Conservation (phyloP, 2,888 invertebrate genomes). For the Nipponacmea schrenckii region DNA sequence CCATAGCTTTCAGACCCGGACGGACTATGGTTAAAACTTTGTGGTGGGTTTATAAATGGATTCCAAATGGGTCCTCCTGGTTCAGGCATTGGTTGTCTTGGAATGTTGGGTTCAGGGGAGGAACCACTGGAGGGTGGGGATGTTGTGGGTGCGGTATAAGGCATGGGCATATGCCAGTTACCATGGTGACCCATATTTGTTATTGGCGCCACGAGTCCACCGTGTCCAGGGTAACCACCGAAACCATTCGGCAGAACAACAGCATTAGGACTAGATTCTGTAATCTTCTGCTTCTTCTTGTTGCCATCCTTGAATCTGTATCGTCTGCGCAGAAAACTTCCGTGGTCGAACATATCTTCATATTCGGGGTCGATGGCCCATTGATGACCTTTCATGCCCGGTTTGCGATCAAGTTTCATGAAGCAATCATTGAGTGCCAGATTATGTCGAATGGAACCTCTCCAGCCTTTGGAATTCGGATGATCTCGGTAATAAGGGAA, state of each 20-base stretch:
- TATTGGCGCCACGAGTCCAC: neutral
- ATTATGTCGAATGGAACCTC: slow-evolving; percentile 60
- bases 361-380: slow-evolving; percentile 58
- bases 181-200: neutral
- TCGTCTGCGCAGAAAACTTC: slow-evolving; percentile 54
- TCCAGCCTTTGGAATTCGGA: slow-evolving; percentile 54
- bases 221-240: neutral
- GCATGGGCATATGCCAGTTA: neutral
- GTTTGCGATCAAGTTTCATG: slow-evolving; percentile 50
- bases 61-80: slow-evolving; percentile 16
- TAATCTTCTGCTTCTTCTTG: neutral
- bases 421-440: slow-evolving; percentile 62
- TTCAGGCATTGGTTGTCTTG: neutral
- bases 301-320: slow-evolving; percentile 54
- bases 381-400: slow-evolving; percentile 57
- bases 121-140: slow-evolving; percentile 10
- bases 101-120: neutral
- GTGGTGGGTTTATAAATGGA: slow-evolving; percentile 7
- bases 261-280: slow-evolving; percentile 10
- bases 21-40: neutral
- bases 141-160: slow-evolving; percentile 11
- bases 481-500: slow-evolving; percentile 55
- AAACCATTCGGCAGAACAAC: slow-evolving; percentile 10
- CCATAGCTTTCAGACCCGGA: neutral
- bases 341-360: slow-evolving; percentile 61